phyloP scores from a whole-genome alignment of 2,113 vertebrate genomes.

The Synchiropus splendidus region DNA sequence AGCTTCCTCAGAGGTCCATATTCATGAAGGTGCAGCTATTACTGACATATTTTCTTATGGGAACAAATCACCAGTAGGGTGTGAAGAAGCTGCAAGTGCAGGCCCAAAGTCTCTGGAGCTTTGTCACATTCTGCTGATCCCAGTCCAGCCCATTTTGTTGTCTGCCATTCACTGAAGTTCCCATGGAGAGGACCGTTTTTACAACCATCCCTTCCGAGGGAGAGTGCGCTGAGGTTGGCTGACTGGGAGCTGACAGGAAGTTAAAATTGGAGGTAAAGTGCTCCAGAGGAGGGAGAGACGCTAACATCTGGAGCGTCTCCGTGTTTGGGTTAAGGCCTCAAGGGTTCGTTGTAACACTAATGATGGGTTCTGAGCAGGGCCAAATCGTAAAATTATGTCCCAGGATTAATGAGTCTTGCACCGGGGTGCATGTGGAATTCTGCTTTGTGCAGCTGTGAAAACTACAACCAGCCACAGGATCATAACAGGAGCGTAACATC shows the following conservation, averaged over 20 bases:
- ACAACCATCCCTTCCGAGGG: neutral
- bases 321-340: slow-evolving; percentile 12
- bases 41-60: slow-evolving; percentile 70
- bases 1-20: slow-evolving; percentile 54
- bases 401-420: slow-evolving; percentile 1
- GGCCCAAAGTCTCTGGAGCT: slow-evolving; percentile 33
- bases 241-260: slow-evolving; percentile 1
- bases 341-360: slow-evolving; percentile 16
- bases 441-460: slow-evolving; percentile 8
- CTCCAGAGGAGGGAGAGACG: slow-evolving; percentile 14
- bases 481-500: slow-evolving; percentile 11
- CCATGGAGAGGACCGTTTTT: slow-evolving; percentile 18
- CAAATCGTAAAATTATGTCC: slow-evolving; percentile 23
- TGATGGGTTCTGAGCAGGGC: slow-evolving; percentile 21
- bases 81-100: slow-evolving; percentile 22
- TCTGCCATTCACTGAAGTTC: slow-evolving; percentile 27
- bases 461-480: slow-evolving; percentile 9
- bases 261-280: slow-evolving; percentile 18
- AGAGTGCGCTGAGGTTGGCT: slow-evolving; percentile 7
- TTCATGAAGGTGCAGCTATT: slow-evolving; percentile 66
- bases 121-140: slow-evolving; percentile 38
- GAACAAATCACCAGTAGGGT: slow-evolving; percentile 59
- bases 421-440: neutral
- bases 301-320: slow-evolving; percentile 16
- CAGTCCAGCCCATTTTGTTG: slow-evolving; percentile 26